These are phyloP conservation scores for Baccha elongata DNA, from an alignment of 2,888 invertebrate species.

Conservation along the genomic window DNA sequence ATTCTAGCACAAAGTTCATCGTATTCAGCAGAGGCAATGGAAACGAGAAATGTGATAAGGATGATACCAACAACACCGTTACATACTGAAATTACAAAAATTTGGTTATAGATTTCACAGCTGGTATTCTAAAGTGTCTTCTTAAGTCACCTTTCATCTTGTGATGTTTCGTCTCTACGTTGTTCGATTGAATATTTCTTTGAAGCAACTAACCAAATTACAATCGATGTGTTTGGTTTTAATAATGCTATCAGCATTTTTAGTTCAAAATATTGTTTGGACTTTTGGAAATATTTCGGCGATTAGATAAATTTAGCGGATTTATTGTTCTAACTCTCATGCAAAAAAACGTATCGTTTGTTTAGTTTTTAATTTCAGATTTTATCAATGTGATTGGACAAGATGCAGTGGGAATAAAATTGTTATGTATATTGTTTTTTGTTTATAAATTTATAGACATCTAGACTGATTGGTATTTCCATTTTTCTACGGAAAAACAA, in stretches of 20 bases:
- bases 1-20: conserved; percentile 42
- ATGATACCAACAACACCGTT: not conserved
- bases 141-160: conserved; percentile 47
- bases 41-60: not conserved
- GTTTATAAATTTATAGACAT: not conserved
- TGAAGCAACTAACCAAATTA: conserved; percentile 24
- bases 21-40: conserved; percentile 15
- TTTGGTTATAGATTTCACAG: not conserved
- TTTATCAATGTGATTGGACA: not conserved
- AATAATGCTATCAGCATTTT: conserved; percentile 1
- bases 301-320: conserved; percentile 46
- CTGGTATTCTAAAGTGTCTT: not conserved
- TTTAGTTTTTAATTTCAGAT: not conserved
- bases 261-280: too few species aligned
- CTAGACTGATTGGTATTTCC: conserved; percentile 3
- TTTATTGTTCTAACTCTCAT: not conserved
- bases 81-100: conserved; percentile 4
- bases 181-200: conserved; percentile 26
- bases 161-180: not conserved
- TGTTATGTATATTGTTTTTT: not conserved
- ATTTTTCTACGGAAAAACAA: not conserved
- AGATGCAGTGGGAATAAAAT: not conserved
- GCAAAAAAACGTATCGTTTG: not conserved
- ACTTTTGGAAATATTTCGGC: not conserved
- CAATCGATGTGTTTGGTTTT: conserved; percentile 21